phyloP scores from a whole-genome alignment of 2,888 invertebrate species.

The Drosophila recens region DNA sequence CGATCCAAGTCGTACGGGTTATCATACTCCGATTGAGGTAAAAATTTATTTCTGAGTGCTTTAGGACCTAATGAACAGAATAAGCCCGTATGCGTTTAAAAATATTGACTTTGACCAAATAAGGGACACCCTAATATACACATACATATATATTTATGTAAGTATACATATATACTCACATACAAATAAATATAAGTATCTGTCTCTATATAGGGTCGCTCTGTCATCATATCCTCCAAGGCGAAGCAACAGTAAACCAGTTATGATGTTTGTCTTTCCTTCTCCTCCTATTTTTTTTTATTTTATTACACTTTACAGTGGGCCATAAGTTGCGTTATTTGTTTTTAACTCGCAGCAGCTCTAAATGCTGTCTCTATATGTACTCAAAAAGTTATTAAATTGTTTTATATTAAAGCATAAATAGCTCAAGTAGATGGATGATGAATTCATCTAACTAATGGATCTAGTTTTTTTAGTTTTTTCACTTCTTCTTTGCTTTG shows the following conservation, averaged over 20 bases:
- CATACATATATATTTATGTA: constrained; percentile 4
- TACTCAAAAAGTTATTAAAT: constrained; percentile 9
- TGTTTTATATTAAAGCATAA: constrained; percentile 1
- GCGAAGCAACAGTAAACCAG: constrained; percentile 28
- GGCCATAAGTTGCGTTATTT: constrained; percentile 24
- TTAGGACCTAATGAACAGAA: no score
- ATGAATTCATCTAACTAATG: constrained; percentile 12
- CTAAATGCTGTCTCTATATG: neutral
- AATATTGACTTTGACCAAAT: no score
- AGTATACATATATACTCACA: neutral
- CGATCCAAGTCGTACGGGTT: no score
- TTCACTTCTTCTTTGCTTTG: no score
- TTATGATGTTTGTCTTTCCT: constrained; percentile 40
- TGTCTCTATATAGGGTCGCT: neutral
- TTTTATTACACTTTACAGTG: constrained; percentile 36
- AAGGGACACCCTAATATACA: no score
- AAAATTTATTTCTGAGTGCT: no score
- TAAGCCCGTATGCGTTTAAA: no score
- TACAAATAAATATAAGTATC: neutral
- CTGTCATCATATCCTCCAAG: neutral
- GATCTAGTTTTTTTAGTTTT: neutral
- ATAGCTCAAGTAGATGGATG: neutral
- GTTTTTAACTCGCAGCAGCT: constrained; percentile 3
- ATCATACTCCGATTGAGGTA: no score
- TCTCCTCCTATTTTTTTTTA: constrained; percentile 25